Conservation (phyloP, 2,797 vertebrate genomes). For the Aldrovandia affinis region DNA sequence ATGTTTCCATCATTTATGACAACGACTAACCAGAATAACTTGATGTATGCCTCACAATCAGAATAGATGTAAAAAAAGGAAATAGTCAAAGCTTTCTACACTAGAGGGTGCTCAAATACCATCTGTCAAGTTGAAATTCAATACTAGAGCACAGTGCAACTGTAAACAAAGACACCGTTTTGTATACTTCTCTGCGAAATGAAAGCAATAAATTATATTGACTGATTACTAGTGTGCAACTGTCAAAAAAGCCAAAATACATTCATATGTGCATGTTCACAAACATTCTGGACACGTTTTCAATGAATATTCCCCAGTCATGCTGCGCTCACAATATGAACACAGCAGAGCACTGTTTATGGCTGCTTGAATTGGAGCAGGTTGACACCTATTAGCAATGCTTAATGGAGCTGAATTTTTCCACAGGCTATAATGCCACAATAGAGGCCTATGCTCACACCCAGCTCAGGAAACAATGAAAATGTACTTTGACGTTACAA, state of each 20-base stretch:
- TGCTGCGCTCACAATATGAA: background rate
- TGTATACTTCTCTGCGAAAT: background rate
- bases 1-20: background rate
- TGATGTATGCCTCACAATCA: too few relatives aligned
- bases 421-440: background rate
- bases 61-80: background rate
- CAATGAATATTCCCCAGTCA: background rate
- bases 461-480: background rate
- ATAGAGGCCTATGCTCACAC: constrained; percentile 13
- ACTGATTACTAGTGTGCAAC: background rate
- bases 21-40: background rate
- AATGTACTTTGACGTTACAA: background rate
- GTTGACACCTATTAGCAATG: background rate
- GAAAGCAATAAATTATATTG: background rate
- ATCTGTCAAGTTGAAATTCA: background rate
- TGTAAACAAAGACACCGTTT: constrained; percentile 7
- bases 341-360: background rate
- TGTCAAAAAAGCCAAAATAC: background rate
- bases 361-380: background rate
- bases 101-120: constrained; percentile 30
- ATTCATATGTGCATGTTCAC: background rate
- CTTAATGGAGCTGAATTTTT: background rate
- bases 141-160: background rate
- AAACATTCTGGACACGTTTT: background rate
- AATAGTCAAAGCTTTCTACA: constrained; percentile 5